phyloP scores from a whole-genome alignment of 2,888 invertebrate genomes.

The Andrena minutula region DNA sequence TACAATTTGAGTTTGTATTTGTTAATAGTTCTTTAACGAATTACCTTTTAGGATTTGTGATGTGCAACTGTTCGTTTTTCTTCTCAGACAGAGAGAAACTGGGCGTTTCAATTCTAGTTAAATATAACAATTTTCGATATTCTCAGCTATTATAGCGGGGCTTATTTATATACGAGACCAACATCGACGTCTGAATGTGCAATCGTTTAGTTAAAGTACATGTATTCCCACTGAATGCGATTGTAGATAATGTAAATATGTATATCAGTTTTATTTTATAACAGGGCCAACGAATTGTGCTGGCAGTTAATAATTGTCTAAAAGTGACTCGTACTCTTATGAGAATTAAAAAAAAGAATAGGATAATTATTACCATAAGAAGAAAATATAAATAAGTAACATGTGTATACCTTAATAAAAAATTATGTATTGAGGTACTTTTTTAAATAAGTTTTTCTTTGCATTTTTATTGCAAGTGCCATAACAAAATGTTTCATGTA shows the following conservation, averaged over 20 bases:
- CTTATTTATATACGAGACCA: slow-evolving; percentile 75
- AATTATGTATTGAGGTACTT: slow-evolving; percentile 85
- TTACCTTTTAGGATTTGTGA: slow-evolving; percentile 38
- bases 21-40: slow-evolving; percentile 41
- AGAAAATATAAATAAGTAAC: slow-evolving; percentile 83
- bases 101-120: slow-evolving; percentile 35
- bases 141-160: slow-evolving; percentile 9
- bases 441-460: slow-evolving; percentile 82
- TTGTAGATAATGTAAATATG: slow-evolving; percentile 85
- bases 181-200: slow-evolving; percentile 84
- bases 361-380: slow-evolving; percentile 82
- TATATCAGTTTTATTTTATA: slow-evolving; percentile 84
- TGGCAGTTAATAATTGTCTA: slow-evolving; percentile 78
- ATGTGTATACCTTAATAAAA: slow-evolving; percentile 85
- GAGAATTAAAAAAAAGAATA: slow-evolving; percentile 78
- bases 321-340: slow-evolving; percentile 76
- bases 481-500: background rate
- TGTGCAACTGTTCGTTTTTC: slow-evolving; percentile 13
- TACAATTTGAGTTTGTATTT: slow-evolving; percentile 40
- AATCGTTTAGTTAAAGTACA: slow-evolving; percentile 82
- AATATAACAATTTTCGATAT: slow-evolving; percentile 38
- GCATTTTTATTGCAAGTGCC: slow-evolving; percentile 60
- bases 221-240: slow-evolving; percentile 75
- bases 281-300: slow-evolving; percentile 80
- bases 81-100: slow-evolving; percentile 8